A percentile compares a stretch with the other conserved stretches of the same genome.
Evolutionary conservation across 2,888 invertebrate genomes (phyloP).

Genomic region (Unio pictorum): DNA sequence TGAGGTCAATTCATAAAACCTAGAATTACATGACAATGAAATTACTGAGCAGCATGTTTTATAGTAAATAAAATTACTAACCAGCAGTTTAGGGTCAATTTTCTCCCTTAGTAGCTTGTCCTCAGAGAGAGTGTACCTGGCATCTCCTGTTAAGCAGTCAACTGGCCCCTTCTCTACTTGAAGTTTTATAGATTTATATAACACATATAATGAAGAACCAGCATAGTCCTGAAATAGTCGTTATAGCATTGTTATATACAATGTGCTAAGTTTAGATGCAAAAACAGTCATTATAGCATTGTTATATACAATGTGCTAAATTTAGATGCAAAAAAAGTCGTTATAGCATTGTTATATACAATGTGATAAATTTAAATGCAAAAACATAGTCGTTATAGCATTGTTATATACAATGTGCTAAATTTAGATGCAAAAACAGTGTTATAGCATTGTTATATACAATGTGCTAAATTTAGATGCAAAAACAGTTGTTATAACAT

Average conservation of each 20-base stretch:
- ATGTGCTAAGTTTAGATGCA: too few species aligned
- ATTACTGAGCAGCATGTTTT: too few species aligned
- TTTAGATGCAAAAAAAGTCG: too few species aligned
- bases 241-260: neutral
- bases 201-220: conserved; percentile 96
- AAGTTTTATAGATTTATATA: conserved; percentile 98
- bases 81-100: conserved; percentile 81
- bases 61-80: conserved; percentile 31
- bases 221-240: conserved; percentile 84
- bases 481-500: neutral
- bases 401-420: too few species aligned
- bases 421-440: too few species aligned
- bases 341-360: too few species aligned
- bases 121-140: conserved; percentile 97
- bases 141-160: conserved; percentile 97
- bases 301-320: neutral
- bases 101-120: conserved; percentile 98
- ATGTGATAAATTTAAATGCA: too few species aligned
- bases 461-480: neutral
- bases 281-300: neutral
- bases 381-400: too few species aligned
- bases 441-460: conserved; percentile 2
- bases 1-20: too few species aligned
- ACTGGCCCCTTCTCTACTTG: conserved; percentile 99
- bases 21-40: too few species aligned